phyloP scores from a whole-genome alignment of 2,113 vertebrate species.

The Phylloscopus whistleri region DNA sequence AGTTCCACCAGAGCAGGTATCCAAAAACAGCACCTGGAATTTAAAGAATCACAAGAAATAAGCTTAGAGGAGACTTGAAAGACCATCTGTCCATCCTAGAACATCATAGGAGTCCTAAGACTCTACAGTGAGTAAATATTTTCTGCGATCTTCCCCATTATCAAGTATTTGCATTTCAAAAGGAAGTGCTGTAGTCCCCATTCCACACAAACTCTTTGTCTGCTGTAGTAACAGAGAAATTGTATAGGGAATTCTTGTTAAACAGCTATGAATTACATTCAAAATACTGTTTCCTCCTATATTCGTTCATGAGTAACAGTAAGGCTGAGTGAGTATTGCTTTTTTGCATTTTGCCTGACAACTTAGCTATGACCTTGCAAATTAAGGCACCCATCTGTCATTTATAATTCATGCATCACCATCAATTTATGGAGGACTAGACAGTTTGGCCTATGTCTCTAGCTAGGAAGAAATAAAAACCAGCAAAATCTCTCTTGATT shows the following conservation, averaged over 20 bases:
- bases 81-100: background rate
- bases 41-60: background rate
- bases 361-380: background rate
- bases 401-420: background rate
- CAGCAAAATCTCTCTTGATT: background rate
- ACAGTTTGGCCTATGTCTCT: background rate
- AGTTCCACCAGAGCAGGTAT: background rate
- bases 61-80: background rate
- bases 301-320: background rate
- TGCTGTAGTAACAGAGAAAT: background rate
- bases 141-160: background rate
- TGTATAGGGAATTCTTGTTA: background rate
- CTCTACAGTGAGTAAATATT: background rate
- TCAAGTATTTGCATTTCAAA: background rate
- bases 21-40: background rate
- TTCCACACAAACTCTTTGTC: background rate
- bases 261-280: background rate
- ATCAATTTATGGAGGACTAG: background rate
- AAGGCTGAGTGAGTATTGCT: background rate
- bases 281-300: background rate
- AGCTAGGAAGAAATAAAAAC: background rate
- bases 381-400: background rate
- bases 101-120: background rate
- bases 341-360: background rate
- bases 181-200: background rate